phyloP scores from a whole-genome alignment of 2,797 vertebrate genomes.

The Lerista edwardsae region DNA sequence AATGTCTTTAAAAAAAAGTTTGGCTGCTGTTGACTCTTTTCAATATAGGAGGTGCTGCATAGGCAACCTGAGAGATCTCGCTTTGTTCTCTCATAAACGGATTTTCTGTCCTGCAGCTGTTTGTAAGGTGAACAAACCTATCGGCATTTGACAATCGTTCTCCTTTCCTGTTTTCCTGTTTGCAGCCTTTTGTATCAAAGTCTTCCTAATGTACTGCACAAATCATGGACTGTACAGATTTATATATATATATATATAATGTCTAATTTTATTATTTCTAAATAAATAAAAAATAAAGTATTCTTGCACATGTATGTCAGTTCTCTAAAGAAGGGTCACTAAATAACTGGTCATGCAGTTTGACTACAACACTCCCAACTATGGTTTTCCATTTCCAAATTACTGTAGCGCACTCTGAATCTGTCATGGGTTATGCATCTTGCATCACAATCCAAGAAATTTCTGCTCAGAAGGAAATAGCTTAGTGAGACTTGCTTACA shows the following conservation, averaged over 20 bases:
- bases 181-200: conserved; percentile 89
- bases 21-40: conserved; percentile 68
- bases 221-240: conserved; percentile 99
- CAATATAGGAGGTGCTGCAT: conserved; percentile 71
- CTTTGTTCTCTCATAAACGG: conserved; percentile 66
- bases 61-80: conserved; percentile 66
- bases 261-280: conserved; percentile 99
- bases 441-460: too few relatives aligned
- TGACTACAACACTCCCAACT: neutral
- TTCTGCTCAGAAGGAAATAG: too few relatives aligned
- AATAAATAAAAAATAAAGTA: conserved; percentile 86
- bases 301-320: conserved; percentile 32
- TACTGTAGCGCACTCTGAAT: neutral
- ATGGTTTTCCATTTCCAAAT: too few relatives aligned
- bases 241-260: conserved; percentile 87
- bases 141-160: conserved; percentile 77
- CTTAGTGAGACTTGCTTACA: too few relatives aligned
- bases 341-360: neutral
- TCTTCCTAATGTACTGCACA: conserved; percentile 99
- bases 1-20: conserved; percentile 74
- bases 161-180: conserved; percentile 78
- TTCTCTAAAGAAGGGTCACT: neutral
- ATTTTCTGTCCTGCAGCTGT: conserved; percentile 76
- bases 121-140: conserved; percentile 70
- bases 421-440: neutral